phyloP scores from a whole-genome alignment of 2,113 vertebrate species.

The Camarhynchus parvulus region DNA sequence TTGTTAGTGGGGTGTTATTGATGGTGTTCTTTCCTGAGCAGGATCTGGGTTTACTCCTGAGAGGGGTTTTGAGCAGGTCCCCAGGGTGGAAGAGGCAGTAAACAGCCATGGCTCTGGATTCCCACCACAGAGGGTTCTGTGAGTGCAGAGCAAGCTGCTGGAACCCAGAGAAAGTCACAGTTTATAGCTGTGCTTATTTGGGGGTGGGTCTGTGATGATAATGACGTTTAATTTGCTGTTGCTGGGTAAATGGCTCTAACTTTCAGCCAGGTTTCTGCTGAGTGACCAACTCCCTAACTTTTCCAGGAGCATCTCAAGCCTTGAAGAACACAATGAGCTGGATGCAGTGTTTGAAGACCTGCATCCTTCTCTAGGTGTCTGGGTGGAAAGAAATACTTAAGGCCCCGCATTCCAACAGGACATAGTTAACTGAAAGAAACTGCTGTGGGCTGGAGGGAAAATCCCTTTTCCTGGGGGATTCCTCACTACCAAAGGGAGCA shows the following conservation, averaged over 20 bases:
- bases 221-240: background rate
- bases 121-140: background rate
- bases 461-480: background rate
- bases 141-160: background rate
- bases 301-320: background rate
- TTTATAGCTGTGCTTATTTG: background rate
- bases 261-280: background rate
- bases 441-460: background rate
- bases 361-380: background rate
- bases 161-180: background rate
- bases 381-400: background rate
- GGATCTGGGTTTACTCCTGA: background rate
- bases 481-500: background rate
- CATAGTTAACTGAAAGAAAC: background rate
- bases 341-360: background rate
- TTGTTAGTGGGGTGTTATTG: background rate
- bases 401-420: background rate
- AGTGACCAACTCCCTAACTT: background rate
- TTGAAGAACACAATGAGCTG: background rate
- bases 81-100: background rate
- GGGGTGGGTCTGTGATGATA: background rate
- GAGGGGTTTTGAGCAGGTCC: background rate
- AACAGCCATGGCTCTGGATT: background rate
- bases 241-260: background rate
- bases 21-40: background rate